Base-by-base conservation (phyloP, 1,140 invertebrate genomes). In the Solenopsis invicta region DNA sequence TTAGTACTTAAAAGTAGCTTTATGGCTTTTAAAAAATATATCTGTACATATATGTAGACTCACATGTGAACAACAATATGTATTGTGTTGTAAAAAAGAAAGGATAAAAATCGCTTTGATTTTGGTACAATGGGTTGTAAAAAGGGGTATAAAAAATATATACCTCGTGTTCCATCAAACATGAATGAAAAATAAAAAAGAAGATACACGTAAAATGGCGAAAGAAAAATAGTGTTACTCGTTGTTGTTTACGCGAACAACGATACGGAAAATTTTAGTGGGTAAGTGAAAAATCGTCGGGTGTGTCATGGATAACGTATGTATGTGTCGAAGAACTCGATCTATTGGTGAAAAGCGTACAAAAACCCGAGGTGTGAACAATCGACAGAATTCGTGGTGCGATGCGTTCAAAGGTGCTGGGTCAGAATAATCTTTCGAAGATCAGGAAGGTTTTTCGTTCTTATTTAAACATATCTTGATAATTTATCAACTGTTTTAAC, bases 331-430 rank as follows among this genome's bases (percentile, higher is more conserved):
- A 71, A 13, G 72, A 72, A 82, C 8, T 21, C 24, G 66, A 80
- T 80, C 37, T 81, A 16, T 41, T 34, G 21, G 24, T 74, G 48
- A 48, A 59, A 72, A 82, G 37, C 54, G 48, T 66, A n/a, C 16
- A 18, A 80, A 81, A 66, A 52, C 13, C 24, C 34, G 48, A 41
- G 13, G 69, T 74, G 66, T 72, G 78, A 82, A 82, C 52, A 82
- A 48, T 82, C 41, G 67, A 82, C 52, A 48, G 72, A 72, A 72
- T 8, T n/a, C 18, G n/a, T 37, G 29, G 1, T 41, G 37, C 24
- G 21, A 9, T 48, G 34, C 62, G 5, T 13, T 82, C 74, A 82
- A 82, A 82, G 80, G 52, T 74, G 80, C 67, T 21, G 24, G 56
- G 48, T 74, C 67, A 13, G n/a, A 16, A 10, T 37, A 8, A 24